A percentile compares a stretch with the other conserved stretches of the same genome.
Evolutionary conservation across 1,140 invertebrate species (phyloP).

Genomic region (Hypothenemus hampei): DNA sequence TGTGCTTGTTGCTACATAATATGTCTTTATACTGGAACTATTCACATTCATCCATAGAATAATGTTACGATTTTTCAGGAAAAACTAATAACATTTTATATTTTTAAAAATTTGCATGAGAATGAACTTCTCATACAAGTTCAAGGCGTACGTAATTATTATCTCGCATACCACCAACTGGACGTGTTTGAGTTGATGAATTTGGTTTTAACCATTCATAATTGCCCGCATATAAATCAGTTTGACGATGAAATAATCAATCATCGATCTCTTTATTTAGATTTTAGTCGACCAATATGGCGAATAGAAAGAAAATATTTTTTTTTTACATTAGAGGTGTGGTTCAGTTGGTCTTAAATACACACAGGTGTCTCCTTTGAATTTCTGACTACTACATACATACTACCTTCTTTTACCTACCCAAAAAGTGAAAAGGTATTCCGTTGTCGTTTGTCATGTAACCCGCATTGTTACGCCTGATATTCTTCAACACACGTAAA

Average conservation of each 20-base stretch:
- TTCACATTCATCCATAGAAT: too few relatives aligned
- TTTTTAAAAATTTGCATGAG: too few relatives aligned
- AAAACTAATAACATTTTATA: too few relatives aligned
- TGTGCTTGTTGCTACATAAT: too few relatives aligned
- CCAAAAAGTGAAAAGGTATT: background rate
- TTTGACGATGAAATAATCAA: background rate
- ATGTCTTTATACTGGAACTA: too few relatives aligned
- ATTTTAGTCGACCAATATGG: background rate
- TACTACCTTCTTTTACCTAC: background rate
- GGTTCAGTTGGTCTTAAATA: too few relatives aligned
- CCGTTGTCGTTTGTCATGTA: background rate
- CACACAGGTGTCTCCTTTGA: background rate
- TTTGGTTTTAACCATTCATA: constrained; percentile 8
- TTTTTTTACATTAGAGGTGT: too few relatives aligned
- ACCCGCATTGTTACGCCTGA: background rate
- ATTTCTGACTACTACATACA: background rate
- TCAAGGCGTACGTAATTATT: too few relatives aligned
- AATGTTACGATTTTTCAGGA: too few relatives aligned
- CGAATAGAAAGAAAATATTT: too few relatives aligned
- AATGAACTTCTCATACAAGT: too few relatives aligned
- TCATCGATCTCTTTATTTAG: background rate
- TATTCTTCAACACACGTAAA: constrained; percentile 7
- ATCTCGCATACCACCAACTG: too few relatives aligned
- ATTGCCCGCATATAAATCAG: constrained; percentile 4
- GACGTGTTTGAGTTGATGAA: constrained; percentile 2